Evolutionary conservation across 2,797 vertebrate genomes (phyloP), one percentile per base, ranked within the genome.

Genomic region (Loriculus beryllinus): DNA sequence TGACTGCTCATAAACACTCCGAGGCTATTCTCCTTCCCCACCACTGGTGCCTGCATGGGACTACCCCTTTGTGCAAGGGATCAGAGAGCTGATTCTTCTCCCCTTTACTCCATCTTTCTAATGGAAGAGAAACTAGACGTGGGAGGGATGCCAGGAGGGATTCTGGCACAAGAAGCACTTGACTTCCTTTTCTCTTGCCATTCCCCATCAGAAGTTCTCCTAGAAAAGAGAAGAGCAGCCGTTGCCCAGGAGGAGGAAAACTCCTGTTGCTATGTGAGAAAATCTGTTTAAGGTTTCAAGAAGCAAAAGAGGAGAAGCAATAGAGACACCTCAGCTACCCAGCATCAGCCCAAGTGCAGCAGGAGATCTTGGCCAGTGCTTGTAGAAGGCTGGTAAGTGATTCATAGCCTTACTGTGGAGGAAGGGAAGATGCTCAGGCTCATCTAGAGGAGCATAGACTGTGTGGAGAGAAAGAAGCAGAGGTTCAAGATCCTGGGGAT

Each of bases 1-100:
- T 92, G 95, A 76, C 94, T 95, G 94, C 95, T 96, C 96, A 96
- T 97, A 97, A 96, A 97, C 96, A 96, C 94, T 90, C 63, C 3
- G 25, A 63, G 51, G 21, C 94, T 47, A 80, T 92, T 94, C 92
- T 92, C 95, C 83, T 87, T 94, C 89, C 69, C 62, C 51, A 29
- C 29, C 90, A 43, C 91, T 70, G 23, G 23, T 85, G 85, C 82
- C 81, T 70, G 49, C 33, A 13, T n/a, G 65, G 68, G 74, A 78
- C 43, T 74, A 7, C 82, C 86, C 71, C 78, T 95, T 51, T 51
- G 48, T 31, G 40, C 47, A 47, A 70, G 71, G 43, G 89, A 33
- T 42, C 31, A 25, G 76, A 39, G 49, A 28, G 62, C 74, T 35
- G 59, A 21, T 88, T 71, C 79, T 67, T 52, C 84, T 94, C 78